Conservation (phyloP, 1,140 invertebrate species). For the Triops cancriformis region DNA sequence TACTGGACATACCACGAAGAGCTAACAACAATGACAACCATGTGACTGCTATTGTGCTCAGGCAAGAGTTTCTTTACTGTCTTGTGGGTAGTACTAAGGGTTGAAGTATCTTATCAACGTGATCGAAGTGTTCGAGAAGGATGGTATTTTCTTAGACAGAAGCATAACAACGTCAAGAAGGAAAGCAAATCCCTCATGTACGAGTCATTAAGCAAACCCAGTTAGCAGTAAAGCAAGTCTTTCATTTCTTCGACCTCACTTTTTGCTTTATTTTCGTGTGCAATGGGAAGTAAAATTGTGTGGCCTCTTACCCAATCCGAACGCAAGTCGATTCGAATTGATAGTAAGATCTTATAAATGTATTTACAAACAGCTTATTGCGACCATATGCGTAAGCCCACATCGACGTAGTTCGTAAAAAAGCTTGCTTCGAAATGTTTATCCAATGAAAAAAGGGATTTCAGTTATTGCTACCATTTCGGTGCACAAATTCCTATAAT, state of each 20-base stretch:
- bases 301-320: background rate
- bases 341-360: background rate
- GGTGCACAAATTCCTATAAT: no score
- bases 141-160: background rate
- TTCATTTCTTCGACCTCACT: background rate
- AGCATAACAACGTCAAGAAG: background rate
- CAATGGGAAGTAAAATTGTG: background rate
- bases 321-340: background rate
- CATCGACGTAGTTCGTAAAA: no score
- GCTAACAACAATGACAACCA: no score
- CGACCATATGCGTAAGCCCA: no score
- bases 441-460: no score
- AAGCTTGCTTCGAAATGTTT: no score
- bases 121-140: background rate
- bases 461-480: no score
- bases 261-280: background rate
- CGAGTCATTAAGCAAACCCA: background rate
- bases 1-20: no score
- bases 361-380: background rate
- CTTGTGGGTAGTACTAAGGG: background rate
- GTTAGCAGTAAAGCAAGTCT: background rate
- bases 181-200: slow-evolving; percentile 1
- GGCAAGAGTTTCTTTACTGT: no score
- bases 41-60: no score
- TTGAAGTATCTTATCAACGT: background rate